Evolutionary conservation across 2,888 invertebrate genomes (phyloP), one percentile per base, ranked within the genome.

Genomic region (Agrochola litura): DNA sequence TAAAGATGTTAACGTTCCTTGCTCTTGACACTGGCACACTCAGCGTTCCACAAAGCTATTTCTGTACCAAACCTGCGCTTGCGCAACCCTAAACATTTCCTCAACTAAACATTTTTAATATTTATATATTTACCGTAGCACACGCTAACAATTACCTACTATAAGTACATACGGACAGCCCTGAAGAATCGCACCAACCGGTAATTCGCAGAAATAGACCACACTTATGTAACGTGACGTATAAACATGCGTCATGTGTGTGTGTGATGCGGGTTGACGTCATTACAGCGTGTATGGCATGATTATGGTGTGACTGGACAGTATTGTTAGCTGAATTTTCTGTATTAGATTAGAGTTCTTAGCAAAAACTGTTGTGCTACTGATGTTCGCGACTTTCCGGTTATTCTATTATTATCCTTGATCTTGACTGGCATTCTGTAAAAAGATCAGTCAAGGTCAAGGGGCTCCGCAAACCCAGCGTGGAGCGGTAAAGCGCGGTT

Each of bases 221-320:
- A 54, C 54, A 30, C 65, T 76, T 68, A 74, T 58, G 65, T 74
- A 66, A 85, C n/a, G 54, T 85, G 83, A 77, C 78, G 82, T 74
- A 16, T 54, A 0, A 6, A 12, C 14, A 16, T 64, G 64, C 71
- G 82, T 69, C 86, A 74, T 49, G 60, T 76, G 81, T 66, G 73
- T 46, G 46, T 10, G 65, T 82, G 84, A 76, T 81, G 85, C 22
- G 63, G 0, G 16, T 0, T 74, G 74, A 85, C 86, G 83, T 85
- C 78, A 82, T 43, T 2, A 49, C 25, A 60, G 22, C 41, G 77
- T 41, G 52, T 49, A 43, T 75, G 69, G 54, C 46, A 12, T 63
- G 72, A 54, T 58, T 67, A 72, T 84, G 75, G 76, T 60, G 64
- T 43, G 75, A 74, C 16, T n/a, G 52, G 2, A 14, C 37, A 16